Evolutionary conservation across 2,888 invertebrate genomes (phyloP), one percentile per base, ranked within the genome.

Genomic region (Gymnosoma rotundatum): DNA sequence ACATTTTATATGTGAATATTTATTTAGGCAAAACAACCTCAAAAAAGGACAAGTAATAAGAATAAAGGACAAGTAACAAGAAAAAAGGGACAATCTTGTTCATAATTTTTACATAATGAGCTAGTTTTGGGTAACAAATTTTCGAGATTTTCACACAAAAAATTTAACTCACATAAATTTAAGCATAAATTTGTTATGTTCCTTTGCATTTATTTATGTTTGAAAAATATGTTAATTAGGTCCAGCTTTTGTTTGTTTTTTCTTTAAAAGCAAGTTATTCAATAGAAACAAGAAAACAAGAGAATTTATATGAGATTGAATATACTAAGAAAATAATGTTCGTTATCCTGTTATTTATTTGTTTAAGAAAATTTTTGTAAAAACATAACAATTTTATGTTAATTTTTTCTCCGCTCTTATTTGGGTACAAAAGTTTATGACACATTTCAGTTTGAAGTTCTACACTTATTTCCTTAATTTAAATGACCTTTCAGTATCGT

Each of bases 101-200:
- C 74, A 81, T 80, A 69, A 83, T 38, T 78, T 66, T 66, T 61
- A 83, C 61, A 79, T 75, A 83, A 83, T 83, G 75, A 72, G 72
- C 75, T 50, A 61, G 72, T 83, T 79, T 79, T 76, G 58, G 83
- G 60, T 83, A 78, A 73, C 78, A 72, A 81, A 80, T 78, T 76
- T 76, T 50, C 73, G 67, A 73, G 83, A 80, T 84, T 80, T 80
- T 78, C 80, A 84, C 80, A 84, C 50, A 81, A 63, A 81, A 63
- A 81, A 74, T 20, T 16, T 58, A 78, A 52, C 8, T 21, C 5
- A 21, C 16, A 50, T 52, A 82, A 38, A 70, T 69, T 56, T 38
- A 45, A 36, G 16, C 58, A 70, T 36, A 64, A 72, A 69, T 74
- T 73, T 10, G 32, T 36, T 25, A 10, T 42, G 16, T 48, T 63